Base-by-base conservation (phyloP, 2,113 vertebrate genomes). In the Nothocercus julius region DNA sequence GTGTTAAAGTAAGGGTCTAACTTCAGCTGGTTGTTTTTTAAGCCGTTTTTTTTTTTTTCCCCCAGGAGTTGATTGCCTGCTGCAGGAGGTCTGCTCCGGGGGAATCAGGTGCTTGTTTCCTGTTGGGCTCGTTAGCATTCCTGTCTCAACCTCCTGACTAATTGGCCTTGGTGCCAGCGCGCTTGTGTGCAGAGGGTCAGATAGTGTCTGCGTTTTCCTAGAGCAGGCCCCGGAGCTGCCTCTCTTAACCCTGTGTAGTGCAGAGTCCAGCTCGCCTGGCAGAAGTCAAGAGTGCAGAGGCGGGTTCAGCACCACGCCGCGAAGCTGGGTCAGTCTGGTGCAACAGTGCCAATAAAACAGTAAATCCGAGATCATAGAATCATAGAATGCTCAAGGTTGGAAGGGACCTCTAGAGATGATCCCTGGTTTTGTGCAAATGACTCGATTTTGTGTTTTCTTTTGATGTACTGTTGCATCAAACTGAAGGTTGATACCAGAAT, bases 31-130 rank as follows among this genome's bases (percentile, higher is more conserved):
- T 5, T 22, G 19, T 12, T 15, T 42, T 59, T 58, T 27, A 62
- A 74, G 22, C 58, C 20, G 54, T 13, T 42, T 45, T 75, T 61
- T 40, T 24, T 4, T 8, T 9, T 15, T 19, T 15, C 44, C 18
- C 19, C 49, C 49, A 5, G 4, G 32, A n/a, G 28, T 80, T 44
- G 45, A 5, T 70, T 82, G 8, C 0, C 0, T 20, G 34, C 25
- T 44, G 44, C 34, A 53, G 7, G 86, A 81, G 34, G 15, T 81
- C 87, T 94, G 0, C 82, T 93, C 6, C 7, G 24, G 73, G 75
- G 90, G 82, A 93, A 91, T 93, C 85, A 96, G 95, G 90, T 97
- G 87, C 80, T 96, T 94, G 51, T 90, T 95, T 93, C 85, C 78
- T 93, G 0, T 59, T 80, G 22, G 59, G 59, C 89, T 95, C 93